phyloP scores from a whole-genome alignment of 2,888 invertebrate species.

The Platycnemis pennipes region DNA sequence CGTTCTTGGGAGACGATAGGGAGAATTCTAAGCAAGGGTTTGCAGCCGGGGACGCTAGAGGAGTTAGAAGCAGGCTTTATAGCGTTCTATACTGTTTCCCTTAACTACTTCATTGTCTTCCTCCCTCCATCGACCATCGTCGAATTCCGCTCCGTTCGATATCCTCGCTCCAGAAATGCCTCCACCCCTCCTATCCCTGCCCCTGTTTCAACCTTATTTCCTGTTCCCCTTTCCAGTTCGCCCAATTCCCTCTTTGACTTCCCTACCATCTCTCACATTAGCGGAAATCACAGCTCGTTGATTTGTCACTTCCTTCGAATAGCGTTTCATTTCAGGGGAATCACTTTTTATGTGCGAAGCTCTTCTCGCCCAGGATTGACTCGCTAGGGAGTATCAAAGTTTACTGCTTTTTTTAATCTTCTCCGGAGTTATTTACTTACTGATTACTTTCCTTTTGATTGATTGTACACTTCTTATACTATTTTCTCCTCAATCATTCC shows the following conservation, averaged over 20 bases:
- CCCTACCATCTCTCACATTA: neutral
- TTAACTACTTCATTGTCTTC: neutral
- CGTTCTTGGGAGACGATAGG: neutral
- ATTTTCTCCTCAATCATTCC: no score
- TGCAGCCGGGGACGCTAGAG: neutral
- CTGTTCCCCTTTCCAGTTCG: neutral
- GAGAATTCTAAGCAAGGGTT: neutral
- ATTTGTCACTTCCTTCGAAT: no score
- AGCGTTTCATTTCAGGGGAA: no score
- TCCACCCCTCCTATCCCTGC: neutral
- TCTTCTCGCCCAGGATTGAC: no score
- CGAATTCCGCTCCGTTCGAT: neutral
- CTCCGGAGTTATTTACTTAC: no score
- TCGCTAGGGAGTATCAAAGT: no score
- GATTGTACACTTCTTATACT: no score
- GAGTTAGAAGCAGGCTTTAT: neutral
- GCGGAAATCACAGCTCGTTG: no score
- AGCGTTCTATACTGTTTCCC: neutral
- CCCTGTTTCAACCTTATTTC: neutral
- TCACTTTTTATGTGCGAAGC: no score
- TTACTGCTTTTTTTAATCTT: no score
- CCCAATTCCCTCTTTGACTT: neutral
- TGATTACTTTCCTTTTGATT: no score
- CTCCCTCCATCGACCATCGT: neutral
- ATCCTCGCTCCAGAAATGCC: neutral